Evolutionary conservation across 2,888 invertebrate species (phyloP).

Genomic region (Aphodius granarius): DNA sequence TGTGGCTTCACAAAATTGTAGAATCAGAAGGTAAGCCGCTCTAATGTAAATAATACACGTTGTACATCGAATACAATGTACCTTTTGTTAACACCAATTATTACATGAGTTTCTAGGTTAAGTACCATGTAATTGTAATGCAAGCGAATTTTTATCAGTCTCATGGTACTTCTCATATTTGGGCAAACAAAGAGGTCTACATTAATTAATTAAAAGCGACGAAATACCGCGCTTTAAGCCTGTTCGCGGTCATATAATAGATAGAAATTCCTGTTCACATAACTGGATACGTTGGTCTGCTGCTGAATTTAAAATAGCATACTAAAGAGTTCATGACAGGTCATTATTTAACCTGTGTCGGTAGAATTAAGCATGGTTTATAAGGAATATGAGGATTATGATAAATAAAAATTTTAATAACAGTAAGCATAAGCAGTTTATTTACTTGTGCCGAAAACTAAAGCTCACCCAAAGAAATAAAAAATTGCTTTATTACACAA

Average conservation of each 20-base stretch:
- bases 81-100: neutral
- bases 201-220: neutral
- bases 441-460: too few species aligned
- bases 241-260: neutral
- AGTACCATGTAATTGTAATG: neutral
- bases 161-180: neutral
- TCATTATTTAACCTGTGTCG: neutral
- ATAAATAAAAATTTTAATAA: too few species aligned
- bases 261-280: neutral
- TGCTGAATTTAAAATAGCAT: neutral
- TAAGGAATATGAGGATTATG: too few species aligned
- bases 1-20: too few species aligned
- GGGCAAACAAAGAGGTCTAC: neutral
- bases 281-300: neutral
- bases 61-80: neutral
- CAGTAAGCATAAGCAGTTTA: too few species aligned
- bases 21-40: too few species aligned
- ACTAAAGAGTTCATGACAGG: neutral
- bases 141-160: neutral
- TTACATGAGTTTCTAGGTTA: neutral
- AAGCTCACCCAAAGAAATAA: too few species aligned
- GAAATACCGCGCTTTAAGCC: neutral
- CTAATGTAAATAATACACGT: neutral
- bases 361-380: neutral
- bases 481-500: too few species aligned